Evolutionary conservation across 2,113 vertebrate species (phyloP).

Genomic region (Pomatostomus ruficeps): DNA sequence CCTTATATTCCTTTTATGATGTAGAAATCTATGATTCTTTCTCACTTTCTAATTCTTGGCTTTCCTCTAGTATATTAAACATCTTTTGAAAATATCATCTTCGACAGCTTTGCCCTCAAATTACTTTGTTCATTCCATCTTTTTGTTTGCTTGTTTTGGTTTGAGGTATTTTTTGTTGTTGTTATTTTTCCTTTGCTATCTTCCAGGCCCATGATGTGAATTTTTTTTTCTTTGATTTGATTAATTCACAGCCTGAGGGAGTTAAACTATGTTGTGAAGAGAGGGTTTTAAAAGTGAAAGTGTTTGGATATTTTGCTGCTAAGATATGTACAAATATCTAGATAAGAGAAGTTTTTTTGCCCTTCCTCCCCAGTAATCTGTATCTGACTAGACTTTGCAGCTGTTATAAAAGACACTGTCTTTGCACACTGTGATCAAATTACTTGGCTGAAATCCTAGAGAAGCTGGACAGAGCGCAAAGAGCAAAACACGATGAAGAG

Average conservation of each 20-base stretch:
- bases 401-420: background rate
- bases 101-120: background rate
- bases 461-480: background rate
- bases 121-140: background rate
- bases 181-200: background rate
- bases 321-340: background rate
- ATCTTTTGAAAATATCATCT: background rate
- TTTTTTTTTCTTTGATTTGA: background rate
- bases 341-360: background rate
- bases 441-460: constrained; percentile 17
- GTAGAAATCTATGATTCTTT: background rate
- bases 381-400: background rate
- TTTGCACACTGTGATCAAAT: background rate
- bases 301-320: background rate
- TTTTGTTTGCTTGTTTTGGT: background rate
- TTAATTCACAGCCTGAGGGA: background rate
- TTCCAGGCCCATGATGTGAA: background rate
- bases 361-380: background rate
- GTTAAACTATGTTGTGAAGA: background rate
- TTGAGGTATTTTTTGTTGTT: background rate
- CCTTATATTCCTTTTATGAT: background rate
- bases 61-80: background rate
- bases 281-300: background rate
- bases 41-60: background rate
- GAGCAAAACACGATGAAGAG: background rate